Evolutionary conservation across 2,113 vertebrate species (phyloP), one percentile per base, ranked within the genome.

Genomic region (Malurus alboscapulatus): DNA sequence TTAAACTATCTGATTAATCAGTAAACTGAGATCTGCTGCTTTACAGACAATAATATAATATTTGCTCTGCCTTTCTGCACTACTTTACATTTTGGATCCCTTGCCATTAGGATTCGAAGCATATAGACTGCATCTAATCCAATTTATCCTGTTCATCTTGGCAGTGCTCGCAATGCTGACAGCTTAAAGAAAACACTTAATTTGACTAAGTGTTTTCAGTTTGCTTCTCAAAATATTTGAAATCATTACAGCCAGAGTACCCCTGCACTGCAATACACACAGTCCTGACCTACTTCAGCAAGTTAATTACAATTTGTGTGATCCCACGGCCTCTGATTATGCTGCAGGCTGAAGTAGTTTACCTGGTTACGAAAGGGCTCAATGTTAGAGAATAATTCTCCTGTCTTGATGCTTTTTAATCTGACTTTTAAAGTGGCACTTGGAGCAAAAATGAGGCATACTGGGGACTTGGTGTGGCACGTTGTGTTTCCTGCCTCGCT

Each of bases 141-240:
- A 96, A 95, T 96, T 96, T 95, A 95, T 95, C 84, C 63, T 85
- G 67, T 91, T 95, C 93, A 83, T 90, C 92, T 89, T 94, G 73
- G 96, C 92, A 95, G 30, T 44, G 74, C 86, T 87, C 5, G 29
- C 87, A 87, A 95, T 59, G 88, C 92, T 94, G 95, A 96, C 92
- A 95, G 92, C 84, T 96, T 94, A 96, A 95, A 95, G 75, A 95
- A 95, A 96, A 96, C 74, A 96, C 88, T 95, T 97, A 93, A 96
- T 96, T 93, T 97, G 91, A 77, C 86, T 96, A 97, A 97, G 94
- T 90, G 93, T 96, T 95, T 93, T 90, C 76, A 65, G 87, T 94
- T 96, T 75, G 80, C 95, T 89, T 95, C 80, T 94, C 86, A 93
- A 96, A 96, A 96, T 94, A 96, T 94, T 95, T 90, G 90, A 93